These are phyloP conservation scores for Burhinus oedicnemus DNA, from an alignment of 2,113 vertebrate species.

Conservation along the genomic window DNA sequence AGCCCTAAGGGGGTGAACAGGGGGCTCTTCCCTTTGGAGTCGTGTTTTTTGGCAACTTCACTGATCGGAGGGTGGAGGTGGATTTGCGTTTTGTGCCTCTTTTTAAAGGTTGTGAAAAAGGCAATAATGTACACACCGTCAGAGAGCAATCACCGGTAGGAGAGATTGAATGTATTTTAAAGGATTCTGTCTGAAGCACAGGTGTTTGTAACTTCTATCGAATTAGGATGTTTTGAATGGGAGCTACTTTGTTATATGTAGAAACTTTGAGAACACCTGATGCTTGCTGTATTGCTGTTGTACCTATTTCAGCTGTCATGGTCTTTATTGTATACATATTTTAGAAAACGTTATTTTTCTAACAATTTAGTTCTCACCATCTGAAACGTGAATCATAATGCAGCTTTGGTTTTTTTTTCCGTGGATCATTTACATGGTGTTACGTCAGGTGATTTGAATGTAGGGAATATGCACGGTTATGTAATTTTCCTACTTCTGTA, in stretches of 20 bases:
- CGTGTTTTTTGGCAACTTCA: slow-evolving; percentile 32
- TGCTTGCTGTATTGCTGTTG: background rate
- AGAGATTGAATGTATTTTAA: background rate
- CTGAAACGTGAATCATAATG: background rate
- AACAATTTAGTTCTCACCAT: background rate
- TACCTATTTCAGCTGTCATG: background rate
- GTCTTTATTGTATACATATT: background rate
- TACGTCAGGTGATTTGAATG: background rate
- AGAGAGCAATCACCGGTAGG: background rate
- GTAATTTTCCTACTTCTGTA: background rate
- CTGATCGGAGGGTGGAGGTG: background rate
- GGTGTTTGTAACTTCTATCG: background rate
- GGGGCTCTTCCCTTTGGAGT: slow-evolving; percentile 19
- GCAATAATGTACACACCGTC: background rate
- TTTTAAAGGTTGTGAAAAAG: background rate
- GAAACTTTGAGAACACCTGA: slow-evolving; percentile 20
- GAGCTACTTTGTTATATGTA: background rate
- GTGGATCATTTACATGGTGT: background rate
- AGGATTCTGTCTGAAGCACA: background rate
- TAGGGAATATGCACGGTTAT: background rate
- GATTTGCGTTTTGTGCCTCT: background rate
- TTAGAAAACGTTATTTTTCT: background rate
- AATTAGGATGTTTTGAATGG: background rate
- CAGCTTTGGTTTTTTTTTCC: background rate
- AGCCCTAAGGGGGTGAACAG: background rate